phyloP scores from a whole-genome alignment of 2,888 invertebrate genomes.

The Habroteleia sp. region DNA sequence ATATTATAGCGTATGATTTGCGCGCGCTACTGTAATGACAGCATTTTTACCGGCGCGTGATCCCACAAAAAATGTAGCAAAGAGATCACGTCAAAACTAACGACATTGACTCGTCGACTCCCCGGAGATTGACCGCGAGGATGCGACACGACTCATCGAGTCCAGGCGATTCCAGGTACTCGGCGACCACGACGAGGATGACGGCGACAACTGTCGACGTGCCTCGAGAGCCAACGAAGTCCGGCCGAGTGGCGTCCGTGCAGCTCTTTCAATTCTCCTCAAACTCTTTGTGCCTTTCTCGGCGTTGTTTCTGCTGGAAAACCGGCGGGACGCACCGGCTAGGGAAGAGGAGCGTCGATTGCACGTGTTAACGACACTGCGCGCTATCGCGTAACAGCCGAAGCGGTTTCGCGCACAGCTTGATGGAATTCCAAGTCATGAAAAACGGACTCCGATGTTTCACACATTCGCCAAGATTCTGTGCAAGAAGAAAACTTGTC shows the following conservation, averaged over 20 bases:
- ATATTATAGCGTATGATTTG: slow-evolving; percentile 35
- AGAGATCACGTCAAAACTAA: slow-evolving; percentile 73
- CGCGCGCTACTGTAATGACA: slow-evolving; percentile 46
- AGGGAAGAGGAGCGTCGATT: slow-evolving; percentile 48
- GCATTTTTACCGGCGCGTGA: slow-evolving; percentile 48
- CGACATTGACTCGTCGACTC: slow-evolving; percentile 72
- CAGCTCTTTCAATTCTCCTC: slow-evolving; percentile 71
- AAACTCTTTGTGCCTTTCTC: slow-evolving; percentile 68
- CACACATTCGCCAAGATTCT: slow-evolving; percentile 57
- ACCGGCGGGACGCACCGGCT: slow-evolving; percentile 21
- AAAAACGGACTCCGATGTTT: slow-evolving; percentile 59
- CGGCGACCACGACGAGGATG: slow-evolving; percentile 32
- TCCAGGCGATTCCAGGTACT: slow-evolving; percentile 77
- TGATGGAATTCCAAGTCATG: slow-evolving; percentile 45
- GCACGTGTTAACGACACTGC: slow-evolving; percentile 64
- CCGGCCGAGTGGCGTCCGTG: slow-evolving; percentile 69
- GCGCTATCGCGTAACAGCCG: slow-evolving; percentile 46
- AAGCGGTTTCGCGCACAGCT: slow-evolving; percentile 36
- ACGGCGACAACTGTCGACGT: slow-evolving; percentile 72
- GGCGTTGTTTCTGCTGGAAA: slow-evolving; percentile 21
- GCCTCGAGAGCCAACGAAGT: slow-evolving; percentile 79
- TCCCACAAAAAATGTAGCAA: slow-evolving; percentile 61
- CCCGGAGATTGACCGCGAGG: slow-evolving; percentile 71
- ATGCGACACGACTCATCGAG: slow-evolving; percentile 76
- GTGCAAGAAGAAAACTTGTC: slow-evolving; percentile 59